phyloP scores from a whole-genome alignment of 2,888 invertebrate species.

The Thymelicus lineola region DNA sequence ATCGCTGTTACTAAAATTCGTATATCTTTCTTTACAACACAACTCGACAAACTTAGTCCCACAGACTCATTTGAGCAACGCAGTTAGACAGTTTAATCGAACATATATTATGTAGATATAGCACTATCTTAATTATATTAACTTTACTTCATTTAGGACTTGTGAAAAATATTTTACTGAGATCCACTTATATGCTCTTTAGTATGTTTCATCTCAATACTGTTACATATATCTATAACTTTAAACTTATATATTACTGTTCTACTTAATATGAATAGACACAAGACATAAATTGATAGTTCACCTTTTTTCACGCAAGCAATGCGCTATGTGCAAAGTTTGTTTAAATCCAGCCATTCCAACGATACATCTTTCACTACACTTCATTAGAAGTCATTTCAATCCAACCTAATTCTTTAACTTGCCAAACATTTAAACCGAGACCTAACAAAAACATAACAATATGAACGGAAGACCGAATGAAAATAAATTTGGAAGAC shows the following conservation, averaged over 20 bases:
- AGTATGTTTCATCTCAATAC: constrained; percentile 74
- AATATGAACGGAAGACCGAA: constrained; percentile 57
- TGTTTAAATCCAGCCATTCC: constrained; percentile 48
- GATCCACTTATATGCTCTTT: constrained; percentile 71
- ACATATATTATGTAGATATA: constrained; percentile 48
- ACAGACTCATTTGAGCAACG: constrained; percentile 52
- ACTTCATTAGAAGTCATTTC: constrained; percentile 35
- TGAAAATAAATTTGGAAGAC: constrained; percentile 67
- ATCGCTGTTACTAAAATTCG: constrained; percentile 67
- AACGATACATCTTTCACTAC: constrained; percentile 33
- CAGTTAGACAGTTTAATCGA: constrained; percentile 41
- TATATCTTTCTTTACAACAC: constrained; percentile 51
- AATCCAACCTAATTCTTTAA: constrained; percentile 19
- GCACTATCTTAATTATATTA: constrained; percentile 59
- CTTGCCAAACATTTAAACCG: constrained; percentile 43
- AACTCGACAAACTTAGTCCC: constrained; percentile 49
- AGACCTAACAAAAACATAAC: constrained; percentile 46
- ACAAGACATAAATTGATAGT: constrained; percentile 79
- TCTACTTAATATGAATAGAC: constrained; percentile 51
- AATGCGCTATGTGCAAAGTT: constrained; percentile 72
- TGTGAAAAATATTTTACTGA: constrained; percentile 74
- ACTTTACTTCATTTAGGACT: constrained; percentile 56
- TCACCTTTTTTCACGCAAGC: constrained; percentile 78
- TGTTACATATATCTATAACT: constrained; percentile 58
- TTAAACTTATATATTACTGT: constrained; percentile 52